Percentiles rank a stretch among this genome's conserved stretches.
These are phyloP conservation scores for Engystomops pustulosus DNA, from an alignment of 2,113 vertebrate genomes.

Conservation along the genomic window DNA sequence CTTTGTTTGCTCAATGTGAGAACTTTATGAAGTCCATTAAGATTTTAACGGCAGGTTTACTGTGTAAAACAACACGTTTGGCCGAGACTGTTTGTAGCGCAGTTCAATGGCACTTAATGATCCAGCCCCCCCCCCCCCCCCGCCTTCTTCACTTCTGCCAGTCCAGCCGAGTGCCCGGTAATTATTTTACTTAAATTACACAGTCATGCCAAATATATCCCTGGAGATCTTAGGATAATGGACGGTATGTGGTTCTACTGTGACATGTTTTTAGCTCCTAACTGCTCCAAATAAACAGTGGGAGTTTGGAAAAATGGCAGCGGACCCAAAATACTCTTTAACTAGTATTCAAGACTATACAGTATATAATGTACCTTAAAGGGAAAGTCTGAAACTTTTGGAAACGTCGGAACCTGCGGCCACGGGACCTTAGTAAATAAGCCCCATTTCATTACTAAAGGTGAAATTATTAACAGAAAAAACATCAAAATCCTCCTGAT, in stretches of 20 bases:
- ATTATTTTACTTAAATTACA: constrained; percentile 21
- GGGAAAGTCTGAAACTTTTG: no score
- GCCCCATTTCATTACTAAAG: no score
- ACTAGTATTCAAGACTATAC: no score
- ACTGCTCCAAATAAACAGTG: neutral
- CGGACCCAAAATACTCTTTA: neutral
- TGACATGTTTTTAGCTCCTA: neutral
- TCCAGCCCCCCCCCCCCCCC: neutral
- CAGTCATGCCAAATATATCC: neutral
- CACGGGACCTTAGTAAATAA: no score
- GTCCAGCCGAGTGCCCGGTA: neutral
- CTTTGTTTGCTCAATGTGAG: constrained; percentile 39
- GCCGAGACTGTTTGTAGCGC: constrained; percentile 23
- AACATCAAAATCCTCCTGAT: no score
- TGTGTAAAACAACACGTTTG: constrained; percentile 18
- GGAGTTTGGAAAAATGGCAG: neutral
- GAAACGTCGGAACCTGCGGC: no score
- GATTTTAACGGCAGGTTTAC: constrained; percentile 35
- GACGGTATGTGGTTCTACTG: neutral
- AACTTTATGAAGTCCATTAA: constrained; percentile 51
- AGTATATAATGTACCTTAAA: no score
- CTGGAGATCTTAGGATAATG: constrained; percentile 12
- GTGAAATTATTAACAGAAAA: no score
- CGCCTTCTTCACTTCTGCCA: neutral
- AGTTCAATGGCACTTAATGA: constrained; percentile 21